Conservation (phyloP, 2,888 invertebrate genomes). For the Helleia helle region DNA sequence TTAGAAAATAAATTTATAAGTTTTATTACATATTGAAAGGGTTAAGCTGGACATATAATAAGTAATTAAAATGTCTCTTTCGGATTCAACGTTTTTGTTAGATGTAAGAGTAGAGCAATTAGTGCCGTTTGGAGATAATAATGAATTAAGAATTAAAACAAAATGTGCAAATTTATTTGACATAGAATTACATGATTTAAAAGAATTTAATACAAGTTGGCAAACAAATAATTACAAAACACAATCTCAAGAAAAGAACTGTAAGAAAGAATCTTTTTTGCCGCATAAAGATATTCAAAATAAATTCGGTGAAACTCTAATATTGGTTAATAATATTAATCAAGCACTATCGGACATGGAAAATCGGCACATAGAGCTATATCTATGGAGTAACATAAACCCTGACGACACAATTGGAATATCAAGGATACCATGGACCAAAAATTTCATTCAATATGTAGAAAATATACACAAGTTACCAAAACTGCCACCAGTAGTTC, state of each 20-base stretch:
- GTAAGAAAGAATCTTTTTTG: constrained; percentile 11
- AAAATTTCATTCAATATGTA: constrained; percentile 36
- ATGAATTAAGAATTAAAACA: constrained; percentile 35
- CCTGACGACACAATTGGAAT: constrained; percentile 34
- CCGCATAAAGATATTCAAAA: constrained; percentile 16
- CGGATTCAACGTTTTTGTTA: constrained; percentile 55
- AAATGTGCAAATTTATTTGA: constrained; percentile 48
- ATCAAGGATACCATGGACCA: constrained; percentile 41
- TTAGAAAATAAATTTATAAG: constrained; percentile 14
- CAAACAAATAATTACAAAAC: constrained; percentile 19
- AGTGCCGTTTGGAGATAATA: constrained; percentile 32
- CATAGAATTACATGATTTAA: constrained; percentile 16
- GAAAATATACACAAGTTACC: constrained; percentile 23
- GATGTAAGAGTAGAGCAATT: constrained; percentile 45
- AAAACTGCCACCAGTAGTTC: constrained; percentile 24
- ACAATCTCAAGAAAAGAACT: constrained; percentile 24
- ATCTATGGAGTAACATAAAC: constrained; percentile 33
- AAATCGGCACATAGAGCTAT: constrained; percentile 41
- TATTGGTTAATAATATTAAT: constrained; percentile 31
- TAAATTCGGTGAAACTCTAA: constrained; percentile 28
- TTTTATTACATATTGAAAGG: constrained; percentile 17
- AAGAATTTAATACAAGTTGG: constrained; percentile 14
- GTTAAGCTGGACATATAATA: constrained; percentile 16
- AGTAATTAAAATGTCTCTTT: constrained; percentile 36
- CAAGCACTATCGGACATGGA: constrained; percentile 39